Evolutionary conservation across 2,888 invertebrate genomes (phyloP), one percentile per base, ranked within the genome.

Genomic region (Hyposoter didymator): DNA sequence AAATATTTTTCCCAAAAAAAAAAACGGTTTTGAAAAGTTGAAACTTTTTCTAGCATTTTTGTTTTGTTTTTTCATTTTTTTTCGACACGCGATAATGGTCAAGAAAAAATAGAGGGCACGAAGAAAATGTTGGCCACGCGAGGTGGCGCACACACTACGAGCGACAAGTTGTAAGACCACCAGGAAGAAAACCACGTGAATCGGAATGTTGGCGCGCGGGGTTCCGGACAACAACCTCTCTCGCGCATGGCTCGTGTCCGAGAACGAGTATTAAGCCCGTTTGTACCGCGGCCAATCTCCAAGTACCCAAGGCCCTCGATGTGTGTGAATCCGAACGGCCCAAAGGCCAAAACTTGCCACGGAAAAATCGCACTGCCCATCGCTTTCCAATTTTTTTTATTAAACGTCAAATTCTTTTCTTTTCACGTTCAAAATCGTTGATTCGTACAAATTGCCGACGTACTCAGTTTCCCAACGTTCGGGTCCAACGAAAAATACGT

Each of bases 181-280:
- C 88, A 88, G 87, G 89, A 91, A 89, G 88, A 82, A 81, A 82
- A 84, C 73, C 74, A 82, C 32, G 81, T 86, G 87, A 91, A 87
- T 88, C 82, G 90, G 92, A 92, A 91, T 92, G 91, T 90, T 91
- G 91, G 91, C 90, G 89, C 88, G 88, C 79, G 85, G 87, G n/a
- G n/a, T n/a, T 89, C 90, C 91, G 92, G 91, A 88, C 92, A 89
- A 91, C 91, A 92, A 92, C 92, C 91, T 92, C 90, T 87, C 28
- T 28, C 28, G 28, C 7, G 39, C 86, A 74, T 84, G 87, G 85
- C 82, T 84, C 85, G 87, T 85, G 84, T 67, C 73, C 78, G 69
- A 84, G 82, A 81, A 82, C 78, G 76, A 78, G 76, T 81, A 84
- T 82, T 66, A 70, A 78, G 70, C 74, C 76, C 80, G 76, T 83